Percentiles rank a stretch among this genome's conserved stretches.
These are phyloP conservation scores for Diloba caeruleocephala DNA, from an alignment of 2,888 invertebrate genomes.

Conservation along the genomic window DNA sequence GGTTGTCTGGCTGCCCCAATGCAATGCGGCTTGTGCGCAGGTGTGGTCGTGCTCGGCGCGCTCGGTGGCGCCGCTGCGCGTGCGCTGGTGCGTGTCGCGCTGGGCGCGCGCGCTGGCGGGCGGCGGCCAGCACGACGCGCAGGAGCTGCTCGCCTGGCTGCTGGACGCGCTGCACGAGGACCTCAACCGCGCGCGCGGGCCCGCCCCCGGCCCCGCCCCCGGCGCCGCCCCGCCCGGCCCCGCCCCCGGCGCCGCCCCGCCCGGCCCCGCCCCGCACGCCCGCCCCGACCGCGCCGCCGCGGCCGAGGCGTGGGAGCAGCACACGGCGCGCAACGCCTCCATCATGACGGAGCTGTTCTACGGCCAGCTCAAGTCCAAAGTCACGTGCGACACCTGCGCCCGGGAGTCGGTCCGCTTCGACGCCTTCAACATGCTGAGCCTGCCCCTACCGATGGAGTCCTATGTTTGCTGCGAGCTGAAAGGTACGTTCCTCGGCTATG, in stretches of 20 bases:
- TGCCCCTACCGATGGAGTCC: slow-evolving; percentile 97
- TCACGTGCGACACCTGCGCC: slow-evolving; percentile 94
- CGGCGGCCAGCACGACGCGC: slow-evolving; percentile 98
- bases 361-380: slow-evolving; percentile 97
- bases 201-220: slow-evolving; percentile 76
- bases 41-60: slow-evolving; percentile 95
- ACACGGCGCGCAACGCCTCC: slow-evolving; percentile 94
- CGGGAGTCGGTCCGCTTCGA: slow-evolving; percentile 96
- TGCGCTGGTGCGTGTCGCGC: slow-evolving; percentile 95
- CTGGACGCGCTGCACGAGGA: slow-evolving; percentile 98
- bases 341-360: slow-evolving; percentile 97
- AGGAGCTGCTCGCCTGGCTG: slow-evolving; percentile 97
- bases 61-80: slow-evolving; percentile 95
- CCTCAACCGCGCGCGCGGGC: slow-evolving; percentile 93
- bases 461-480: slow-evolving; percentile 93
- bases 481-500: slow-evolving; percentile 81
- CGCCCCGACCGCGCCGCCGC: slow-evolving; percentile 87
- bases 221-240: not conserved
- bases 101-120: slow-evolving; percentile 96
- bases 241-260: slow-evolving; percentile 71
- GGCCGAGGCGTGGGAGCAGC: slow-evolving; percentile 95
- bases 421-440: slow-evolving; percentile 96
- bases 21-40: slow-evolving; percentile 64
- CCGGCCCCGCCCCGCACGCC: not conserved
- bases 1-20: no score